These are phyloP conservation scores for Colistium nudipinnis DNA, from an alignment of 2,113 vertebrate genomes.

Conservation along the genomic window DNA sequence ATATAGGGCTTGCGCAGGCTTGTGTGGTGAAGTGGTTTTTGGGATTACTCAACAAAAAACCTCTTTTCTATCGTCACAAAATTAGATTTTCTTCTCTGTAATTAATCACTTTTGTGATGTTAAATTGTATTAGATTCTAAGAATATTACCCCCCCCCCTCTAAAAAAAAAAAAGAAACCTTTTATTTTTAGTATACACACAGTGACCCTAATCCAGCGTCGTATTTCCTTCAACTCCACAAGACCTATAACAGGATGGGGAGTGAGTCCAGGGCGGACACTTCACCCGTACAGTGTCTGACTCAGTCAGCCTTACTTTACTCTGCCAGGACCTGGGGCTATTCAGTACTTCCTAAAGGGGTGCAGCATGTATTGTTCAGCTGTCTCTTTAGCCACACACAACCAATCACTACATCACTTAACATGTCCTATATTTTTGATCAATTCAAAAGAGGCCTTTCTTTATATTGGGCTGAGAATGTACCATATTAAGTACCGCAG, in stretches of 20 bases:
- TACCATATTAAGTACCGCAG: neutral
- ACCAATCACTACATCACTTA: neutral
- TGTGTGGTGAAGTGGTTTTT: no score
- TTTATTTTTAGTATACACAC: neutral
- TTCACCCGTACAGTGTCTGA: conserved; percentile 52
- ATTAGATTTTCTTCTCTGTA: no score
- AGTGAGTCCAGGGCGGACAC: conserved; percentile 49
- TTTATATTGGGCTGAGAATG: neutral
- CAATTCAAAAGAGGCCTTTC: neutral
- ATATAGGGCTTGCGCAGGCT: no score
- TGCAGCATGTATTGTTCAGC: neutral
- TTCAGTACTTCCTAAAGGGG: conserved; percentile 23
- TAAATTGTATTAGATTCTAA: no score
- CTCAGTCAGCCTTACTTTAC: conserved; percentile 33
- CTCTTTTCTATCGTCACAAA: no score
- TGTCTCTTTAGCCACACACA: neutral
- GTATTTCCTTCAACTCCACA: neutral
- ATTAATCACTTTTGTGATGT: no score
- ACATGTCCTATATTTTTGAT: neutral
- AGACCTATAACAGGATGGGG: conserved; percentile 53
- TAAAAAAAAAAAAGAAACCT: no score
- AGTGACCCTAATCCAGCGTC: neutral
- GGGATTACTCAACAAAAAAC: no score
- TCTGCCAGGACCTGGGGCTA: conserved; percentile 14
- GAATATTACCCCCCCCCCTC: neutral